Base-by-base conservation (phyloP, 2,797 vertebrate genomes). In the Lateolabrax maculatus region DNA sequence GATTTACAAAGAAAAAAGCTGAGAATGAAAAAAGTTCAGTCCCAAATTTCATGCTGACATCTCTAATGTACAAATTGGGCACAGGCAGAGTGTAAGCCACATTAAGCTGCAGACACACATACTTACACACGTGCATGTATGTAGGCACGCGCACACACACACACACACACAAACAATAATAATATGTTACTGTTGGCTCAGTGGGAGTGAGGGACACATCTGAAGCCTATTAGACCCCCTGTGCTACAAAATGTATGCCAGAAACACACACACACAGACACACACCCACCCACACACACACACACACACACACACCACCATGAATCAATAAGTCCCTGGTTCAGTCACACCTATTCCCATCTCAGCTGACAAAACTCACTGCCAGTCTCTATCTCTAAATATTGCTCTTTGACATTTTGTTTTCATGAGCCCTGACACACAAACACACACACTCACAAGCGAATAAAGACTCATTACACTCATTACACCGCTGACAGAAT, bases 201-300 rank as follows among this genome's bases (percentile, higher is more conserved):
- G 68, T 29, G 39, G 36, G 75, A 75, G 52, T 66, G 77, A 31
- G 27, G 58, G 60, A 81, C 77, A 89, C 93, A 93, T 93, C 79
- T 93, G 92, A 93, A 87, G 83, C 53, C 77, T 43, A 91, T 95
- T 93, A 93, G 78, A 90, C 71, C 80, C 79, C 66, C 60, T 77
- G 52, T 75, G 73, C 70, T 78, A 55, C 66, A 70, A 76, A 84
- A 84, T 61, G 13, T 12, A 71, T 48, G 71, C 76, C 78, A 85
- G 67, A 80, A 64, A 64, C 49, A 43, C 25, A 60, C 44, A 56
- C 44, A 70, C 57, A 67, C 31, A 34, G 4, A 34, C 31, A 34
- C 31, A 34, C 31, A 34, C 31, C 55, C 53, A 56, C 64, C n/a
- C n/a, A 55, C 21, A 48, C 66, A 69, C 43, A 71, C 31, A 49